Base-by-base conservation (phyloP, 2,113 vertebrate genomes). In the Columba janthina region DNA sequence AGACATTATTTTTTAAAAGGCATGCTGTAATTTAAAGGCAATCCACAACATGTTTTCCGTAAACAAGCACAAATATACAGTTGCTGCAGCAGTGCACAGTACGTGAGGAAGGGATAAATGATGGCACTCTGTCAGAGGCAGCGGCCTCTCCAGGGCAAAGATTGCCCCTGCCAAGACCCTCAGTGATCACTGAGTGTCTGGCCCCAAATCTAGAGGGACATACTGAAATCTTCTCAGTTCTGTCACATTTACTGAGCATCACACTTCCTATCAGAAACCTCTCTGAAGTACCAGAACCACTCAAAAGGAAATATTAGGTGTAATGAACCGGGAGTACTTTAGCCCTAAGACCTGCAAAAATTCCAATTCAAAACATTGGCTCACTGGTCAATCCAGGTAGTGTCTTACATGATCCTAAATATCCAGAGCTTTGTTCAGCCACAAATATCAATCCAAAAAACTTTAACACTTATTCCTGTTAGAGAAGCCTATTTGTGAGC, bases 31-130 rank as follows among this genome's bases (percentile, higher is more conserved):
- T 73, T 89, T 69, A 85, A 38, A 69, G 34, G 1, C 10, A 42
- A 28, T 90, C 91, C 38, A 58, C 22, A 81, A 40, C 9, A 18
- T 1, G 15, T 46, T 85, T 84, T 70, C 51, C 67, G 24, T 31
- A 87, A 93, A 73, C 7, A 65, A 79, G 46, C 46, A 61, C 17
- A 67, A 82, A 44, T 60, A 67, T 5, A 14, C 3, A 66, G n/a
- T 46, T 5, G 0, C 10, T 0, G 0, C 61, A 79, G 66, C 0
- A 1, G 34, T 54, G 15, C 15, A 51, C 4, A 26, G 40, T 38
- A 19, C 21, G 50, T 0, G 1, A 74, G 32, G 73, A 58, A 56
- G 42, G 34, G 61, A 38, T 6, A 58, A 76, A 40, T 5, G 29
- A 25, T 56, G 64, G 54, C 40, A 51, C 15, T 76, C 88, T 46